Evolutionary conservation across 2,888 invertebrate species (phyloP).

Genomic region (Dendrolimus houi): DNA sequence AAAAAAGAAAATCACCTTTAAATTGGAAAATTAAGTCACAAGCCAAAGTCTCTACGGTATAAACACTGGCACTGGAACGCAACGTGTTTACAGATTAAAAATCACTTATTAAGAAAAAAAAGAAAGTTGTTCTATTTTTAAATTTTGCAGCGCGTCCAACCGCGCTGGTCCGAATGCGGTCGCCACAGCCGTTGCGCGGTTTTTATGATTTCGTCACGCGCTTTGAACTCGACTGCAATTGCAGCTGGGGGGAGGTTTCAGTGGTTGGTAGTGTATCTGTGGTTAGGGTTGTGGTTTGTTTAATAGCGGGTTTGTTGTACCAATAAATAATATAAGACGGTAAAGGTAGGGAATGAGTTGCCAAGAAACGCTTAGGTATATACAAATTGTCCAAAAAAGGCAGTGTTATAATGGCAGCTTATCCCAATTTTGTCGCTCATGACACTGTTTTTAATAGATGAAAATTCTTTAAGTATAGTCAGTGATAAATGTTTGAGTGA

Average conservation of each 20-base stretch:
- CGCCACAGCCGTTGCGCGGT: constrained; percentile 31
- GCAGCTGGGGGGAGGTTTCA: constrained; percentile 30
- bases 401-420: too few relatives aligned
- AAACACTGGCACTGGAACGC: constrained; percentile 66
- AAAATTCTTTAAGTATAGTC: too few relatives aligned
- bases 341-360: background rate
- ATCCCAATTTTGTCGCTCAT: too few relatives aligned
- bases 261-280: constrained; percentile 26
- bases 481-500: too few relatives aligned
- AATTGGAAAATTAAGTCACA: constrained; percentile 67
- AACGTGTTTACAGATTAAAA: constrained; percentile 51
- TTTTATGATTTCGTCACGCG: constrained; percentile 73
- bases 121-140: constrained; percentile 18
- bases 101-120: constrained; percentile 24
- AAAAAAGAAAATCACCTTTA: constrained; percentile 53
- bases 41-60: constrained; percentile 66
- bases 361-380: too few relatives aligned
- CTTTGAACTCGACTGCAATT: constrained; percentile 38
- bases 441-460: too few relatives aligned
- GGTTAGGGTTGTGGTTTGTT: constrained; percentile 9
- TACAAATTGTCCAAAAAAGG: too few relatives aligned
- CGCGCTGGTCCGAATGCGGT: constrained; percentile 51
- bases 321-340: background rate
- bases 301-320: constrained; percentile 2
- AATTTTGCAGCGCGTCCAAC: constrained; percentile 37